A percentile compares a stretch with the other conserved stretches of the same genome.
phyloP scores from a whole-genome alignment of 2,888 invertebrate genomes.

The Cerastoderma edule region DNA sequence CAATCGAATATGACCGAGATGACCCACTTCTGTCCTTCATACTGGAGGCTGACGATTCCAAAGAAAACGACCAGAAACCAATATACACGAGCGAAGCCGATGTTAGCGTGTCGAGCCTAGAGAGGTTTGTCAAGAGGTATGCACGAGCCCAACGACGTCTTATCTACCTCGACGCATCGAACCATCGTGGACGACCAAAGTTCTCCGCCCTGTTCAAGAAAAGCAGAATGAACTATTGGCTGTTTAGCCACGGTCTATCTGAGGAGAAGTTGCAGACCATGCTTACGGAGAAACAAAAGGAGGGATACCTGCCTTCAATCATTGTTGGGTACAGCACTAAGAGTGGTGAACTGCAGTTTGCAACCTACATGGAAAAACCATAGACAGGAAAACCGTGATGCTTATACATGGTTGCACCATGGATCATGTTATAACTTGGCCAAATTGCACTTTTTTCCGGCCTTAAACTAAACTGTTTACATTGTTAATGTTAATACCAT shows the following conservation, averaged over 20 bases:
- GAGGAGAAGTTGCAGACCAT: conserved; percentile 59
- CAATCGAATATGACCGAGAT: conserved; percentile 68
- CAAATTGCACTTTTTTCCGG: too few species aligned
- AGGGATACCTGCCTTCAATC: conserved; percentile 71
- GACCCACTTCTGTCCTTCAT: conserved; percentile 77
- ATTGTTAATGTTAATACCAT: too few species aligned
- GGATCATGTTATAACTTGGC: too few species aligned
- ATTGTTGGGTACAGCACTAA: conserved; percentile 72
- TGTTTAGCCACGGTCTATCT: conserved; percentile 68
- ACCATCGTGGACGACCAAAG: conserved; percentile 69
- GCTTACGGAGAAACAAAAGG: conserved; percentile 62
- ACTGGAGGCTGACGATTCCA: conserved; percentile 64
- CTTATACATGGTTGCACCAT: not conserved
- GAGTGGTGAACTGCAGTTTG: conserved; percentile 57
- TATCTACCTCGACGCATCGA: conserved; percentile 74
- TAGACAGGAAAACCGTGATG: too few species aligned
- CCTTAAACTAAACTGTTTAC: too few species aligned
- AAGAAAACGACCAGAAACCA: conserved; percentile 60
- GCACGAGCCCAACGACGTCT: conserved; percentile 66
- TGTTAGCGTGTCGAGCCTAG: conserved; percentile 64
- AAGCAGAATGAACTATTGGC: conserved; percentile 65
- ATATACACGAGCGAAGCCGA: conserved; percentile 72
- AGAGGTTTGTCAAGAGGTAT: conserved; percentile 65
- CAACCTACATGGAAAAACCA: conserved; percentile 67
- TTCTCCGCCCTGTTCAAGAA: conserved; percentile 80